phyloP scores from a whole-genome alignment of 1,140 invertebrate genomes.

The Drosophila yakuba region DNA sequence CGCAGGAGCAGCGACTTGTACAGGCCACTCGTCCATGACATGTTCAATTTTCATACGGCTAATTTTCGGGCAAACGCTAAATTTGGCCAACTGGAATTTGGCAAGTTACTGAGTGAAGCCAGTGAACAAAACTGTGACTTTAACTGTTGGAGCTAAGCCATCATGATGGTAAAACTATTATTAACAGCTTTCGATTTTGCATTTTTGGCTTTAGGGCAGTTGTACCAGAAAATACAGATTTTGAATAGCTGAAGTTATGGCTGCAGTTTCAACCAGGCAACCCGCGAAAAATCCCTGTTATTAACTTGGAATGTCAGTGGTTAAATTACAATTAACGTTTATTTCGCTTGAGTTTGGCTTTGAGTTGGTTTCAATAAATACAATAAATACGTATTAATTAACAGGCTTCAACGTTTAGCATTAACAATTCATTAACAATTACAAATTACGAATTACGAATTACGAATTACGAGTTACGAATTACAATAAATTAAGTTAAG shows the following conservation, averaged over 20 bases:
- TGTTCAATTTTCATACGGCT: not conserved
- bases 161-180: not conserved
- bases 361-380: slow-evolving; percentile 57
- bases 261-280: not conserved
- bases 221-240: not conserved
- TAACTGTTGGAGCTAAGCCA: not conserved
- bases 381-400: slow-evolving; percentile 79
- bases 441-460: slow-evolving; percentile 31
- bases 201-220: not conserved
- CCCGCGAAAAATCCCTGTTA: not conserved
- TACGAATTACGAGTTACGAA: slow-evolving; percentile 65
- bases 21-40: slow-evolving; percentile 19
- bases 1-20: slow-evolving; percentile 8
- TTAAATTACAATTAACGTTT: slow-evolving; percentile 34
- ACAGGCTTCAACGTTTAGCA: slow-evolving; percentile 61
- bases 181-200: not conserved
- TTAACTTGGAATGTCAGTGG: not conserved
- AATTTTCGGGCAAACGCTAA: slow-evolving; percentile 4
- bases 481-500: slow-evolving; percentile 35
- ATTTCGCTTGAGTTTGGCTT: slow-evolving; percentile 45
- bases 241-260: too few species aligned
- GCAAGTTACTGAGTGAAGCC: not conserved
- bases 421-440: slow-evolving; percentile 81
- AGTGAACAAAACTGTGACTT: not conserved
- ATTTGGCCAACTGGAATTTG: slow-evolving; percentile 7